A percentile compares a stretch with the other conserved stretches of the same genome.
These are phyloP conservation scores for Calameuta idolon DNA, from an alignment of 2,888 invertebrate species.

Conservation along the genomic window DNA sequence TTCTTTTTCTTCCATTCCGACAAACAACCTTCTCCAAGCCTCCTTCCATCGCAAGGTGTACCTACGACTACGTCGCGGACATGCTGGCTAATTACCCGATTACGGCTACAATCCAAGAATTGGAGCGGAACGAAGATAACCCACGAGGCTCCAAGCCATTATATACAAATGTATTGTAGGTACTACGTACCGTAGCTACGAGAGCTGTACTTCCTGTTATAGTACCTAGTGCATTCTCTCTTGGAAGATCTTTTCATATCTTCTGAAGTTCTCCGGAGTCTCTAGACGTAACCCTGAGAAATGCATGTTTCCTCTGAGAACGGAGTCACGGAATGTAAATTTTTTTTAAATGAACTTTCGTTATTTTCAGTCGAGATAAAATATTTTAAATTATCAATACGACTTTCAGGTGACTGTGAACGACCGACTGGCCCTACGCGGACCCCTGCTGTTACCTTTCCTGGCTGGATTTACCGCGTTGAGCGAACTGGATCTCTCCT, in stretches of 20 bases:
- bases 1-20: neutral
- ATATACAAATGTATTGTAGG: neutral
- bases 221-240: neutral
- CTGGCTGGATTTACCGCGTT: constrained; percentile 68
- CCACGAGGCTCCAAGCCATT: constrained; percentile 11
- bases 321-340: neutral
- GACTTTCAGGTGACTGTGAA: constrained; percentile 64
- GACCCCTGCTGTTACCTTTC: constrained; percentile 68
- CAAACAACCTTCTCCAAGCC: neutral
- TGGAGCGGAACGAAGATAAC: constrained; percentile 32
- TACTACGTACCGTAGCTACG: neutral
- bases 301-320: neutral
- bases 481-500: constrained; percentile 68
- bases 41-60: neutral
- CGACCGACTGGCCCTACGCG: constrained; percentile 67
- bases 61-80: neutral
- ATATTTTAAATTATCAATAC: neutral
- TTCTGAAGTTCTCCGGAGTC: neutral
- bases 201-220: neutral
- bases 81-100: constrained; percentile 26
- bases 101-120: constrained; percentile 29
- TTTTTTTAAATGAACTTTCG: neutral
- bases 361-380: neutral
- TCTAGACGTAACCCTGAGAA: neutral
- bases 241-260: neutral